Evolutionary conservation across 2,113 vertebrate species (phyloP).

Genomic region (Ciconia stormi): DNA sequence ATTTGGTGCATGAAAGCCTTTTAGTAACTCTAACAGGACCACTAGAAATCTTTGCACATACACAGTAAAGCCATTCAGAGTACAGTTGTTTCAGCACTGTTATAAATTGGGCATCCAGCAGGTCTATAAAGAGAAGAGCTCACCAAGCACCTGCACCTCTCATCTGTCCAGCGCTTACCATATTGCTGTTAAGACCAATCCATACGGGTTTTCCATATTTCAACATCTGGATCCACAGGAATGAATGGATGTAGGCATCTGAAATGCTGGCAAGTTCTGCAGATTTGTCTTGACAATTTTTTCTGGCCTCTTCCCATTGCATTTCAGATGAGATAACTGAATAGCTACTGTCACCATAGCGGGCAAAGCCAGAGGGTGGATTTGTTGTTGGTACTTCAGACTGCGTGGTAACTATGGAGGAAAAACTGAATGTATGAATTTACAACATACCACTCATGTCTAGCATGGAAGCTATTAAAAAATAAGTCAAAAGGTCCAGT

Average conservation of each 20-base stretch:
- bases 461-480: neutral
- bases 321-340: slow-evolving; percentile 78
- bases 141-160: neutral
- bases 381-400: slow-evolving; percentile 70
- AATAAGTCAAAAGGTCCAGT: neutral
- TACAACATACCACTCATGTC: neutral
- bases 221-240: slow-evolving; percentile 67
- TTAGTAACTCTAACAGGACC: neutral
- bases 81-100: neutral
- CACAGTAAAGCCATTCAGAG: neutral
- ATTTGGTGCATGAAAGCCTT: neutral
- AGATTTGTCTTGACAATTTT: slow-evolving; percentile 81
- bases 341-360: slow-evolving; percentile 79
- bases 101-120: neutral
- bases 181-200: slow-evolving; percentile 86
- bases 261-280: slow-evolving; percentile 81
- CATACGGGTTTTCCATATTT: slow-evolving; percentile 77
- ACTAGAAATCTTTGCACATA: neutral
- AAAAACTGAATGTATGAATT: neutral
- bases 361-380: slow-evolving; percentile 59
- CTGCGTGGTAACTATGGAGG: slow-evolving; percentile 32
- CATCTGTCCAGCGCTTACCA: slow-evolving; percentile 61
- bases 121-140: neutral
- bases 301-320: slow-evolving; percentile 86
- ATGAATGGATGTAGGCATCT: slow-evolving; percentile 74